Conservation (phyloP, 2,113 vertebrate genomes). For the Gasterosteus aculeatus region DNA sequence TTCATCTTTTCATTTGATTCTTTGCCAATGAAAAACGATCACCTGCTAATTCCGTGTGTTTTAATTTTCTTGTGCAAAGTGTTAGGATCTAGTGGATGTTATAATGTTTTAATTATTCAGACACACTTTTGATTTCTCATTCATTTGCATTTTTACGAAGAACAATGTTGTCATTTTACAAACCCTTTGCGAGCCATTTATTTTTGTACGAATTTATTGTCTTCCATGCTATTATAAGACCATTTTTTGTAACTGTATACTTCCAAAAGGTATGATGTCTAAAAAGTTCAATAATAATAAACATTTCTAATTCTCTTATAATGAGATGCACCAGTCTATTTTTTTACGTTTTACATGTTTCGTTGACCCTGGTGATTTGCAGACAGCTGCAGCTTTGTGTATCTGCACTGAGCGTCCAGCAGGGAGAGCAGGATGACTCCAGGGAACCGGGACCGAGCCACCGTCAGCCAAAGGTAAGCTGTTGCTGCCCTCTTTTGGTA, state of each 20-base stretch:
- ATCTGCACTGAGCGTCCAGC: conserved; percentile 21
- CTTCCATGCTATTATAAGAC: conserved; percentile 47
- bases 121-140: conserved; percentile 53
- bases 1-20: conserved; percentile 33
- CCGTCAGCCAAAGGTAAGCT: background rate
- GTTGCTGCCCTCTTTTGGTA: conserved; percentile 50
- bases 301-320: conserved; percentile 69
- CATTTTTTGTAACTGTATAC: conserved; percentile 61
- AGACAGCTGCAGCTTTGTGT: conserved; percentile 8
- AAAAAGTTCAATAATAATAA: conserved; percentile 72
- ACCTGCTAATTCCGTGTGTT: conserved; percentile 25
- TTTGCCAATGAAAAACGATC: conserved; percentile 45
- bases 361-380: background rate
- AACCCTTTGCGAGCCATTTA: conserved; percentile 72
- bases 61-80: conserved; percentile 38
- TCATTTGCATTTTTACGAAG: conserved; percentile 62
- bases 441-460: background rate
- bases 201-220: conserved; percentile 76
- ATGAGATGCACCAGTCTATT: background rate
- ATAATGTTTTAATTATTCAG: conserved; percentile 30
- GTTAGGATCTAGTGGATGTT: conserved; percentile 48
- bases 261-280: conserved; percentile 53
- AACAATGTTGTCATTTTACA: conserved; percentile 66
- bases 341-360: background rate
- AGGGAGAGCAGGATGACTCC: conserved; percentile 42